These are phyloP conservation scores for Halcyon malimbica DNA, from an alignment of 2,113 vertebrate genomes.

Conservation along the genomic window DNA sequence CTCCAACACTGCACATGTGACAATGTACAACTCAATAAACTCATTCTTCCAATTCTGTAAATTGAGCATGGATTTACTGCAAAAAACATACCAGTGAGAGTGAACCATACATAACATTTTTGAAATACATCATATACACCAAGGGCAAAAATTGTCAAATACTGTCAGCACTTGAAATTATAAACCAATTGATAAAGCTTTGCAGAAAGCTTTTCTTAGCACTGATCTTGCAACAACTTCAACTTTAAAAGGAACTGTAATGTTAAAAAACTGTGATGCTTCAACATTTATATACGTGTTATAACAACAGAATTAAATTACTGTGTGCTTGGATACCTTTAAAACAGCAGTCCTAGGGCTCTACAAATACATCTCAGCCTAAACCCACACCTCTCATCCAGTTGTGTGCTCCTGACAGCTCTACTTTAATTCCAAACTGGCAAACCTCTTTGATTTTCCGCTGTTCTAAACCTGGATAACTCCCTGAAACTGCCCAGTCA, in stretches of 20 bases:
- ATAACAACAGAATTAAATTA: background rate
- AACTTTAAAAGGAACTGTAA: background rate
- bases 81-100: background rate
- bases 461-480: background rate
- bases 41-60: background rate
- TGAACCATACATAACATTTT: background rate
- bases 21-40: background rate
- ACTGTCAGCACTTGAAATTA: background rate
- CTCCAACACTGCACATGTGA: background rate
- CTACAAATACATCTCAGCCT: background rate
- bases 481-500: background rate
- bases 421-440: background rate
- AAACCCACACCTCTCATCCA: background rate
- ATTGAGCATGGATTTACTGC: background rate
- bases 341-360: background rate
- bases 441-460: background rate
- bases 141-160: background rate
- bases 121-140: background rate
- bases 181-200: background rate
- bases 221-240: background rate
- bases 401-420: background rate
- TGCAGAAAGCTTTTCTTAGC: background rate
- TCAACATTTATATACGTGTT: background rate
- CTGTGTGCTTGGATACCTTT: background rate
- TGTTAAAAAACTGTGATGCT: background rate